Evolutionary conservation across 2,797 vertebrate species (phyloP).

Genomic region (Chloroceryle amazona): DNA sequence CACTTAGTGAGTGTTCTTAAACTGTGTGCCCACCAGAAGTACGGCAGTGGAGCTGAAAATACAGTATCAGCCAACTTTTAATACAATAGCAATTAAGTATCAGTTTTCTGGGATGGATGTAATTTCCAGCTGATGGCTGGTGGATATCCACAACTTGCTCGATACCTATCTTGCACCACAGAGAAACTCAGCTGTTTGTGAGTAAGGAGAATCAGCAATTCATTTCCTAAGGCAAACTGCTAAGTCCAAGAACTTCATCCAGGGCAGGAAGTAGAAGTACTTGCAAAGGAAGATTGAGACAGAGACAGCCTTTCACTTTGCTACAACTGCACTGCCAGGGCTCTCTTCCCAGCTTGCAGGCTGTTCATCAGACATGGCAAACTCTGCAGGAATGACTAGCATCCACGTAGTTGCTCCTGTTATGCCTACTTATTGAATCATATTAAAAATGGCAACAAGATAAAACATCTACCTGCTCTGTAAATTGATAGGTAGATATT

Average conservation of each 20-base stretch:
- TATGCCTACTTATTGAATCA: neutral
- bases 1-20: neutral
- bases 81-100: neutral
- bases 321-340: neutral
- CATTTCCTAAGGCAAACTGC: neutral
- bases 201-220: neutral
- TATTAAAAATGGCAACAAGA: neutral
- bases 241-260: neutral
- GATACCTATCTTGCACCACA: neutral
- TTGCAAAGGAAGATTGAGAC: neutral
- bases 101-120: neutral
- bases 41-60: neutral
- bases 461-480: neutral
- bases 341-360: neutral
- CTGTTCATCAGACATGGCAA: neutral
- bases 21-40: neutral
- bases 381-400: neutral
- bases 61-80: neutral
- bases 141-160: neutral
- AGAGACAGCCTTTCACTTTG: neutral
- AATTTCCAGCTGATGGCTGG: neutral
- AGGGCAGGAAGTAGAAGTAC: neutral
- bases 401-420: rapidly evolving
- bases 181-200: neutral
- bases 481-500: neutral